Evolutionary conservation across 2,113 vertebrate species (phyloP).

Genomic region (Marmota monax): DNA sequence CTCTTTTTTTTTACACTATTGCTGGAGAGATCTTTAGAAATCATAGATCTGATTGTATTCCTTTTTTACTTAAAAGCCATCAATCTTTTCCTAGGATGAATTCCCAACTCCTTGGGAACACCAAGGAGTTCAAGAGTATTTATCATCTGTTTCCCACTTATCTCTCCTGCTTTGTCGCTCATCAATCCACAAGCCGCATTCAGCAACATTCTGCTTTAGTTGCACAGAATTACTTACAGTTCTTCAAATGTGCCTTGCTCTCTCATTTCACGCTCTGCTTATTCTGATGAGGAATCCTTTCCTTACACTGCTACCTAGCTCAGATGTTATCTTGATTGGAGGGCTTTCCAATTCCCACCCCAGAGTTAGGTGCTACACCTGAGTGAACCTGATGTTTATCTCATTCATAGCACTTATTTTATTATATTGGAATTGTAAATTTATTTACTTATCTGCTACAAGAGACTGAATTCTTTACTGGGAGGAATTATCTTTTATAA

Average conservation of each 20-base stretch:
- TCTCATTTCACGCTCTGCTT: neutral
- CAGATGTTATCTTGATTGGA: neutral
- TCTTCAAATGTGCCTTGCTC: neutral
- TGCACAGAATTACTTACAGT: neutral
- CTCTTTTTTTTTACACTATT: neutral
- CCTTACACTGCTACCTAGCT: neutral
- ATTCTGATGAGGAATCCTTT: neutral
- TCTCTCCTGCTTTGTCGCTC: neutral
- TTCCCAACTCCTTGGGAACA: neutral
- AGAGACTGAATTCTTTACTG: neutral
- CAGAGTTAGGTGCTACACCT: neutral
- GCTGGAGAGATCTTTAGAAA: neutral
- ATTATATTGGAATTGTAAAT: neutral
- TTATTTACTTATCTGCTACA: neutral
- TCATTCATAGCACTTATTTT: neutral
- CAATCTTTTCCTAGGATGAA: neutral
- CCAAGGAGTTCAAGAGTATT: neutral
- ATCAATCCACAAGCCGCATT: neutral
- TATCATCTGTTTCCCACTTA: neutral
- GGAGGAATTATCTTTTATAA: conserved; percentile 7
- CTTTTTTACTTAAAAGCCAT: conserved; percentile 32
- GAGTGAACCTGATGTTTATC: neutral
- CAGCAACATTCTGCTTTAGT: neutral
- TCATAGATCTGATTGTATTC: neutral
- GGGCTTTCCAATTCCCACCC: neutral